phyloP scores from a whole-genome alignment of 2,888 invertebrate genomes.

The Acleris sparsana region DNA sequence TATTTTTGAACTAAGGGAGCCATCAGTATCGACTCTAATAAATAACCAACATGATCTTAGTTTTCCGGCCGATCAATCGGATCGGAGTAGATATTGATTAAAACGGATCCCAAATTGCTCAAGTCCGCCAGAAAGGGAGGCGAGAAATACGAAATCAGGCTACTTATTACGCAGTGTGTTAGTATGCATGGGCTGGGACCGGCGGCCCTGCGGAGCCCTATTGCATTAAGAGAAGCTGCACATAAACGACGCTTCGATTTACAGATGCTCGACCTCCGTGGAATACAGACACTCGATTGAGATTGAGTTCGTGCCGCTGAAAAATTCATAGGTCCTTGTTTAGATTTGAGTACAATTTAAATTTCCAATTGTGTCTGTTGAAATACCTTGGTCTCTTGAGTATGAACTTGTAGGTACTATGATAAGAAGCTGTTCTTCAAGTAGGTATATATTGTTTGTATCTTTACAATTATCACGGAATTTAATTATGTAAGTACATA shows the following conservation, averaged over 20 bases:
- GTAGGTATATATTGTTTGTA: too few species aligned
- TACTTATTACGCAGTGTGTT: constrained; percentile 76
- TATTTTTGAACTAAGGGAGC: too few species aligned
- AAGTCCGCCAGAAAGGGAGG: constrained; percentile 40
- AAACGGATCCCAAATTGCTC: constrained; percentile 22
- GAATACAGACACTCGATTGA: constrained; percentile 29
- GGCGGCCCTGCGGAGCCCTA: constrained; percentile 55
- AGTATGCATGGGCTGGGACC: constrained; percentile 82
- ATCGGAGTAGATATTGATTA: constrained; percentile 6
- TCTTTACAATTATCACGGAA: too few species aligned
- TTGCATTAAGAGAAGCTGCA: constrained; percentile 62
- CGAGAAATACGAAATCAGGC: constrained; percentile 70
- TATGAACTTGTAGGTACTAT: too few species aligned
- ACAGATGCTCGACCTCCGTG: constrained; percentile 51
- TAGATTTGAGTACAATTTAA: neutral
- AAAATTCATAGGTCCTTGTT: constrained; percentile 19
- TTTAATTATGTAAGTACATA: too few species aligned
- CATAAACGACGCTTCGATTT: constrained; percentile 70
- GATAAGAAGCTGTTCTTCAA: too few species aligned
- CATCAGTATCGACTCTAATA: neutral
- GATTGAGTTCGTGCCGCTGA: constrained; percentile 34
- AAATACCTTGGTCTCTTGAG: too few species aligned
- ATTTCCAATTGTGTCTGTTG: neutral
- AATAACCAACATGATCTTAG: neutral
- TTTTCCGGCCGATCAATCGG: neutral